Conservation (phyloP, 2,797 vertebrate species). For the Acrossocheilus wenchowensis region DNA sequence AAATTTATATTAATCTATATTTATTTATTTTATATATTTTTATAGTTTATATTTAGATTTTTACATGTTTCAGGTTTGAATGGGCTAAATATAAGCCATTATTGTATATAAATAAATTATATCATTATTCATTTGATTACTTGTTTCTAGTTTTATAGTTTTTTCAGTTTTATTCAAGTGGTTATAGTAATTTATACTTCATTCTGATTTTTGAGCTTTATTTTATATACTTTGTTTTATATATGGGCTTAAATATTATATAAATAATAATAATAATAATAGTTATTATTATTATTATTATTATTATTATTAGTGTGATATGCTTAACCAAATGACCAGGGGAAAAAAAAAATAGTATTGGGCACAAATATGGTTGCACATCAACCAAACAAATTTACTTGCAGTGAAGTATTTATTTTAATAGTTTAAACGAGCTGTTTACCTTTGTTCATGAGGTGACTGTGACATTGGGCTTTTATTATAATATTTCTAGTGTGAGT, state of each 20-base stretch:
- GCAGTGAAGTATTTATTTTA: neutral
- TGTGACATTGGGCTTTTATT: conserved; percentile 45
- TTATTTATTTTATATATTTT: neutral
- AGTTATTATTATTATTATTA: neutral
- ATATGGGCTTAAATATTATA: neutral
- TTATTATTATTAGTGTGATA: neutral
- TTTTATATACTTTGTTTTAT: neutral
- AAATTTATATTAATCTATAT: neutral
- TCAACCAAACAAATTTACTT: neutral
- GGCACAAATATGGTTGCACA: neutral
- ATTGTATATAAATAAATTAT: neutral
- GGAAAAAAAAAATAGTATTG: neutral
- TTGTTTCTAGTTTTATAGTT: neutral
- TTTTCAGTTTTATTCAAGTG: neutral
- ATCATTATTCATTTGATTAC: neutral
- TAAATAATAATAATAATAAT: neutral
- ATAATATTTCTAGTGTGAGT: conserved; percentile 30
- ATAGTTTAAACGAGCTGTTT: neutral
- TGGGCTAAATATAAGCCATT: neutral
- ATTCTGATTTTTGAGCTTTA: no score
- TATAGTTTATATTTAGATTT: neutral
- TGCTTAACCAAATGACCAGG: neutral
- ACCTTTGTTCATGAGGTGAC: conserved; percentile 36
- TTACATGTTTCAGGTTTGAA: neutral
- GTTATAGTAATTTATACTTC: no score